Evolutionary conservation across 35 echinoderm and acorn worm species (phyloP).

Genomic region (Strongylocentrotus purpuratus): DNA sequence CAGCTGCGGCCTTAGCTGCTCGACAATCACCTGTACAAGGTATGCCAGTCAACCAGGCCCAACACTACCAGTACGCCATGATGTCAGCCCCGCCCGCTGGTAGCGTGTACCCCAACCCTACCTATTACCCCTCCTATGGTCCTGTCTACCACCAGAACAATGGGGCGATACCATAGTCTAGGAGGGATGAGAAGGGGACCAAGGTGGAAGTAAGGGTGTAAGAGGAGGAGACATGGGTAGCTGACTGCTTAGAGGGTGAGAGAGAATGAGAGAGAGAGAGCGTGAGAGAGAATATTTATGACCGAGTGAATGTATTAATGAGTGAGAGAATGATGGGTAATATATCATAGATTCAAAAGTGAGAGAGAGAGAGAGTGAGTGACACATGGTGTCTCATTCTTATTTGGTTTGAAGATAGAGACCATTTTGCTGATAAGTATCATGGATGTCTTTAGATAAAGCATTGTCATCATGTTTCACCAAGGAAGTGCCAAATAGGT

Average conservation of each 20-base stretch:
- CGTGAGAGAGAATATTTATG: too few relatives aligned
- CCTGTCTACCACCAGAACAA: slow-evolving; percentile 22
- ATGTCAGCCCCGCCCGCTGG: background rate
- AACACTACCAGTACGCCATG: background rate
- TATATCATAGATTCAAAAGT: background rate
- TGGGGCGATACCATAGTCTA: background rate
- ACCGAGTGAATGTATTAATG: background rate
- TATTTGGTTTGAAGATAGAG: background rate
- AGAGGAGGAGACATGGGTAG: background rate
- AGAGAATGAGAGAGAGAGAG: background rate
- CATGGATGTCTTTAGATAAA: background rate
- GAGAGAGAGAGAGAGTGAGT: background rate
- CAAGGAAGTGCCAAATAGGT: background rate
- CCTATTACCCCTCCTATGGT: slow-evolving; percentile 1
- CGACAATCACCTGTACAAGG: background rate
- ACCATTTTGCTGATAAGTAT: background rate
- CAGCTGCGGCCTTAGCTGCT: background rate
- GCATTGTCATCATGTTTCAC: background rate
- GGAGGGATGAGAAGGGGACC: background rate
- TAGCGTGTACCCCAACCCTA: background rate
- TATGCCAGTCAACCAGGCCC: background rate
- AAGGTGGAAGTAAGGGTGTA: background rate
- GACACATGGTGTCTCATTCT: background rate
- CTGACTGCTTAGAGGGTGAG: background rate
- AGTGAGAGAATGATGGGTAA: background rate